phyloP scores from a whole-genome alignment of 2,797 vertebrate species.

The Ara ararauna region DNA sequence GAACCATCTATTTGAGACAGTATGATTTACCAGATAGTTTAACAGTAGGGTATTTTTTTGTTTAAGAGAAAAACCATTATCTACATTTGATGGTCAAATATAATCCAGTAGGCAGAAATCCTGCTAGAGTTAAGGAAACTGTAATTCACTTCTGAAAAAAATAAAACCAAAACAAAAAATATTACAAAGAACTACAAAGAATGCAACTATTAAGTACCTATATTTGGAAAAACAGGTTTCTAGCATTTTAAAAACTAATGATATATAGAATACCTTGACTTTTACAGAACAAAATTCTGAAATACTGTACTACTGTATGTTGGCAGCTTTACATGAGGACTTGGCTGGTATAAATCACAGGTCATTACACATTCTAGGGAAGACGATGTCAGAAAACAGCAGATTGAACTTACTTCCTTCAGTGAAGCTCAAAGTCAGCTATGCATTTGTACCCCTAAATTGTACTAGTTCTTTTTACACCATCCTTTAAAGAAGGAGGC shows the following conservation, averaged over 20 bases:
- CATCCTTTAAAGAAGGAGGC: background rate
- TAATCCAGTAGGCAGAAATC: background rate
- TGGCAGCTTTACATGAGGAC: background rate
- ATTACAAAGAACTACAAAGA: background rate
- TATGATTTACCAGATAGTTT: background rate
- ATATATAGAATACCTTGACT: background rate
- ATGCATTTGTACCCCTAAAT: background rate
- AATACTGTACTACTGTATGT: background rate
- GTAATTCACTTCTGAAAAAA: background rate
- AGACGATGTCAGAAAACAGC: accelerated
- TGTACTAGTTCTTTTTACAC: background rate
- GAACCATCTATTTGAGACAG: background rate
- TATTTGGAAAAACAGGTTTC: background rate
- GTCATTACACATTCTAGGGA: background rate
- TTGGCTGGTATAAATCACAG: background rate
- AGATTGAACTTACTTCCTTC: background rate
- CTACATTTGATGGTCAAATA: background rate
- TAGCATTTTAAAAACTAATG: background rate
- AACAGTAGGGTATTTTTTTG: background rate
- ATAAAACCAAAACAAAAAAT: background rate
- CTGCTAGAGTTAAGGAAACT: background rate
- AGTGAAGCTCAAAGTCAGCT: background rate
- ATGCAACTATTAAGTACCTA: background rate
- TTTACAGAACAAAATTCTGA: background rate
- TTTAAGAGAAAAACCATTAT: background rate